phyloP scores from a whole-genome alignment of 1,140 invertebrate species.

The Yoshiicerus persimilis region DNA sequence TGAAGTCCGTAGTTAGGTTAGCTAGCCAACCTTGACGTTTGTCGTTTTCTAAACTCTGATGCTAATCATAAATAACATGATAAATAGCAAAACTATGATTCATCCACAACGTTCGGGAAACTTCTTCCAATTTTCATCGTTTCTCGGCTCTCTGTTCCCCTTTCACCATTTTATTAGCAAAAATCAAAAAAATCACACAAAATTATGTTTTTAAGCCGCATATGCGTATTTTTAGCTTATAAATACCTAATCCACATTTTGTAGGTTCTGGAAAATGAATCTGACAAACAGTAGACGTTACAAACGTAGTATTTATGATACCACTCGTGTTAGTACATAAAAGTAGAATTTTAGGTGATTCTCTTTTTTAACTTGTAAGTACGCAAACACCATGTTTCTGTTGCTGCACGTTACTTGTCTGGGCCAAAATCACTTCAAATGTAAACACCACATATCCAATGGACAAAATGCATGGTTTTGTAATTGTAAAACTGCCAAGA shows the following conservation, averaged over 20 bases:
- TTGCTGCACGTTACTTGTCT: background rate
- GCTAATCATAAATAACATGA: constrained; percentile 10
- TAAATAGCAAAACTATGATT: background rate
- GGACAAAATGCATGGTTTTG: background rate
- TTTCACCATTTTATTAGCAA: background rate
- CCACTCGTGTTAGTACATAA: background rate
- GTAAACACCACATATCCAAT: constrained; percentile 20
- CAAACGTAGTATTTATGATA: background rate
- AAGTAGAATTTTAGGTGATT: background rate
- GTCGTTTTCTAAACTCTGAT: background rate
- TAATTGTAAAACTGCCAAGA: constrained; percentile 5
- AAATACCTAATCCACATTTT: no score
- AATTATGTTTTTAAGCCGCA: background rate
- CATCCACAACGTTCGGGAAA: background rate
- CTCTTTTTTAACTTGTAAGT: background rate
- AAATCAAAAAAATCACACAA: background rate
- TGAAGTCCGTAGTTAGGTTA: background rate
- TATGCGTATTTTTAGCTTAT: no score
- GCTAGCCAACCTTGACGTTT: background rate
- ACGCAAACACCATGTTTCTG: background rate
- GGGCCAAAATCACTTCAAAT: constrained; percentile 7
- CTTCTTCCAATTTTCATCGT: background rate
- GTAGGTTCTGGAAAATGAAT: no score
- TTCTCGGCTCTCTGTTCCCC: background rate
- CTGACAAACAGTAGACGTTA: no score